Evolutionary conservation across 2,888 invertebrate genomes (phyloP), one percentile per base, ranked within the genome.

Genomic region (Bursaphelenchus okinawaensis): DNA sequence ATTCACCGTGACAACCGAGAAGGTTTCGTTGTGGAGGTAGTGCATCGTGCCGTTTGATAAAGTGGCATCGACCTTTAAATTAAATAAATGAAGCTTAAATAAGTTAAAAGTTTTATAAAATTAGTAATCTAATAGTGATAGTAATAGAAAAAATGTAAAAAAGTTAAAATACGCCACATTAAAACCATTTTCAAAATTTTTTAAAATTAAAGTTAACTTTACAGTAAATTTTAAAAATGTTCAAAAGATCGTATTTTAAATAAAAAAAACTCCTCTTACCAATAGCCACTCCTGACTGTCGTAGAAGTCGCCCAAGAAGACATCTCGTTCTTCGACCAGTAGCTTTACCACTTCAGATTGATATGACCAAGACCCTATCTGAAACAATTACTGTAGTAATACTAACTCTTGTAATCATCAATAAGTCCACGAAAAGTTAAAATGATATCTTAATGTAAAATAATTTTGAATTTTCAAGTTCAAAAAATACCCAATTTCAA

Each of bases 331-430:
- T 20, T 76, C 74, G 7, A 79, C 78, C 4, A 77, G 56, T 31
- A 76, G 66, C 7, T 75, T 71, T 51, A 82, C 73, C 52, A 72
- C 70, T 20, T 77, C 68, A 19, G 79, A 71, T 67, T 78, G 78
- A 66, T 81, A 82, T 7, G 81, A 77, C 82, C 82, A 82, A 16
- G 79, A 78, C 19, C 81, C 81, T 55, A 77, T 79, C 78, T 81
- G 72, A 65, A 77, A 75, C 16, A 23, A 40, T 1, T n/a, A n/a
- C n/a, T 40, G n/a, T n/a, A n/a, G n/a, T n/a, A n/a, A n/a, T n/a
- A n/a, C n/a, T n/a, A n/a, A n/a, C n/a, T n/a, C n/a, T n/a, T n/a
- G n/a, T n/a, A n/a, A n/a, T n/a, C n/a, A n/a, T n/a, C n/a, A n/a
- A n/a, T n/a, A n/a, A n/a, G n/a, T n/a, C n/a, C n/a, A n/a, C n/a